Percentiles rank a stretch among this genome's conserved stretches.
phyloP scores from a whole-genome alignment of 2,113 vertebrate genomes.

The Upupa epops region DNA sequence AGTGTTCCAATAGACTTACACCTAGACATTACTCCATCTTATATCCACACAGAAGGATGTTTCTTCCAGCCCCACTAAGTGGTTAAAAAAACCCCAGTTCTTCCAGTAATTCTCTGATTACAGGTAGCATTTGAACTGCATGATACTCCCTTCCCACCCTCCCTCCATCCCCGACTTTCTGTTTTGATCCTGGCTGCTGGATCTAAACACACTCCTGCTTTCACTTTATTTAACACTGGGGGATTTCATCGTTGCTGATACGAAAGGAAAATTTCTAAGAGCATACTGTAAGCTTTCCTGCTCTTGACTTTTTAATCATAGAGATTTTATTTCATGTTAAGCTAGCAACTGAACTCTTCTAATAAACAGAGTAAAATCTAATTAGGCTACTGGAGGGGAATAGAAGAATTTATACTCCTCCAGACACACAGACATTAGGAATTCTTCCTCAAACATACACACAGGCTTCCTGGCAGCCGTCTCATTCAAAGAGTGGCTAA shows the following conservation, averaged over 20 bases:
- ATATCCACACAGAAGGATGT: background rate
- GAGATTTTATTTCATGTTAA: slow-evolving; percentile 76
- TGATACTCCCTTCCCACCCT: background rate
- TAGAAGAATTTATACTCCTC: slow-evolving; percentile 53
- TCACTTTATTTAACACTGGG: slow-evolving; percentile 1
- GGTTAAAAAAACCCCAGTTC: background rate
- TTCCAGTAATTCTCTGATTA: background rate
- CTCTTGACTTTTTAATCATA: slow-evolving; percentile 47
- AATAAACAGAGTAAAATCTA: slow-evolving; percentile 75
- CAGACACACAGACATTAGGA: slow-evolving; percentile 46
- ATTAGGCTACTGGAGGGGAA: slow-evolving; percentile 70
- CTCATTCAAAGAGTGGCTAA: slow-evolving; percentile 34
- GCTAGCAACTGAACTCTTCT: slow-evolving; percentile 67
- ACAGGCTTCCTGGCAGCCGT: slow-evolving; percentile 48
- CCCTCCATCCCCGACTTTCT: background rate
- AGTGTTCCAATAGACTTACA: background rate
- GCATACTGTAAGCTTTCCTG: slow-evolving; percentile 48
- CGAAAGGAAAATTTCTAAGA: slow-evolving; percentile 43
- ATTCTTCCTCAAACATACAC: slow-evolving; percentile 43
- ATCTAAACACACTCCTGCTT: slow-evolving; percentile 45
- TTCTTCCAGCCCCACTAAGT: background rate
- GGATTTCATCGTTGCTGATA: slow-evolving; percentile 55
- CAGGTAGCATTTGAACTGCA: background rate
- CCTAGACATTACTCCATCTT: background rate
- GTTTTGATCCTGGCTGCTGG: background rate